These are phyloP conservation scores for Sitophilus oryzae DNA, from an alignment of 1,140 invertebrate species.

Conservation along the genomic window DNA sequence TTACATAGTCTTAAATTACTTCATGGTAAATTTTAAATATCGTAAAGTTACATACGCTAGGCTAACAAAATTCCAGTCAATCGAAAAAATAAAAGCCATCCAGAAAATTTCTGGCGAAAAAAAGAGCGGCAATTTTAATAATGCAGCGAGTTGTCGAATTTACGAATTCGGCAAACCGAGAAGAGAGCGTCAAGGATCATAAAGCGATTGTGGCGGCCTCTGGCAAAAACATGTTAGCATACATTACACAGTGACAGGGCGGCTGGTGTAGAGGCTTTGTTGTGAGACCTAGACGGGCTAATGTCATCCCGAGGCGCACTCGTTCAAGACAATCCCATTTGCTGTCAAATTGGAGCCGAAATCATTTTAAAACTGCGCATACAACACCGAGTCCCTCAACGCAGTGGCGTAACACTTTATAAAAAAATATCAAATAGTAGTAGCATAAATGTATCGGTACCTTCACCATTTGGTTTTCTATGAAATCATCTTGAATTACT, in stretches of 20 bases:
- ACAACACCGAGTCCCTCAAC: slow-evolving; percentile 17
- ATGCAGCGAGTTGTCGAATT: slow-evolving; percentile 36
- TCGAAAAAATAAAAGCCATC: background rate
- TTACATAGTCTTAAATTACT: too few relatives aligned
- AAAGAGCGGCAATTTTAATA: slow-evolving; percentile 21
- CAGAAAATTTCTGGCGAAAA: slow-evolving; percentile 6
- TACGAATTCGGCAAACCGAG: slow-evolving; percentile 32
- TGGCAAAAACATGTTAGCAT: slow-evolving; percentile 41
- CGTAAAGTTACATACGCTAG: too few relatives aligned
- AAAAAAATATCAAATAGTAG: slow-evolving; percentile 1
- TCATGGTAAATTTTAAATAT: too few relatives aligned
- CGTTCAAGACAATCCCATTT: slow-evolving; percentile 42
- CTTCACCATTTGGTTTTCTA: too few relatives aligned
- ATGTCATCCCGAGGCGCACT: slow-evolving; percentile 41
- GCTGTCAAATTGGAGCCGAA: slow-evolving; percentile 40
- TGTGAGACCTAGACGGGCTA: slow-evolving; percentile 41
- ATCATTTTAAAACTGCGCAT: slow-evolving; percentile 39
- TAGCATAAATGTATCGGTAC: too few relatives aligned
- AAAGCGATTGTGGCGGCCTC: slow-evolving; percentile 38
- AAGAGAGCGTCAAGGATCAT: slow-evolving; percentile 38
- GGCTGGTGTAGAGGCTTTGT: slow-evolving; percentile 37
- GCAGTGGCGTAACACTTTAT: slow-evolving; percentile 11
- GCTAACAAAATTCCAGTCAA: too few relatives aligned
- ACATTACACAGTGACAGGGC: slow-evolving; percentile 42
- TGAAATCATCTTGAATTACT: too few relatives aligned